Conservation (phyloP, 2,888 invertebrate species). For the Agrilus mali region DNA sequence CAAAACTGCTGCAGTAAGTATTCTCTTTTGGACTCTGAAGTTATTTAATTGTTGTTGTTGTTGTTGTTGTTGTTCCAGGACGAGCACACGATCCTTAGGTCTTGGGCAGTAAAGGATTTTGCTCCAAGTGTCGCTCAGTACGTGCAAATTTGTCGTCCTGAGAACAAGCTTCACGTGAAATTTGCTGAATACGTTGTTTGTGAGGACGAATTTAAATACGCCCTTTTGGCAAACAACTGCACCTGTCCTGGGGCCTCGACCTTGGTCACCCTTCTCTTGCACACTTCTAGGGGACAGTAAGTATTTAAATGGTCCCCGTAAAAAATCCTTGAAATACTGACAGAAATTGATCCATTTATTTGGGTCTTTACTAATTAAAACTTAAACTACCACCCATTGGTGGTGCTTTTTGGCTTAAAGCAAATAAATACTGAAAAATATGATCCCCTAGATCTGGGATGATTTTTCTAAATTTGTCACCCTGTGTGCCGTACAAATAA, state of each 20-base stretch:
- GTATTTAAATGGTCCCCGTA: slow-evolving; percentile 32
- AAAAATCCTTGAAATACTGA: neutral
- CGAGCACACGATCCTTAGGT: slow-evolving; percentile 61
- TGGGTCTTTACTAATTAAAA: too few relatives aligned
- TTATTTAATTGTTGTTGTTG: too few relatives aligned
- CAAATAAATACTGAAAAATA: too few relatives aligned
- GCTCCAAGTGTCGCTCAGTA: slow-evolving; percentile 94
- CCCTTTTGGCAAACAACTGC: slow-evolving; percentile 94
- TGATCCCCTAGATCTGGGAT: too few relatives aligned
- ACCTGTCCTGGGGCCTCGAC: slow-evolving; percentile 97
- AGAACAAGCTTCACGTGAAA: slow-evolving; percentile 96
- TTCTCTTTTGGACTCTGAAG: too few relatives aligned
- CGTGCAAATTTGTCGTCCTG: slow-evolving; percentile 95
- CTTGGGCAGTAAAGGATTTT: slow-evolving; percentile 98
- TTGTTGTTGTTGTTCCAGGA: slow-evolving; percentile 45
- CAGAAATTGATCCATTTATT: too few relatives aligned
- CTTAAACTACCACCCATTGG: too few relatives aligned
- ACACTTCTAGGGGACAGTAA: slow-evolving; percentile 97
- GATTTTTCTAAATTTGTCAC: too few relatives aligned
- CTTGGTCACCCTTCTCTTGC: slow-evolving; percentile 85
- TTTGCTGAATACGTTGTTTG: slow-evolving; percentile 98
- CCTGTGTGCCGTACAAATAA: too few relatives aligned
- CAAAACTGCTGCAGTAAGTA: slow-evolving; percentile 82
- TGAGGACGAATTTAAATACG: slow-evolving; percentile 98
- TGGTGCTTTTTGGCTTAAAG: neutral